phyloP scores from a whole-genome alignment of 2,888 invertebrate species.

The Microplitis manilae region DNA sequence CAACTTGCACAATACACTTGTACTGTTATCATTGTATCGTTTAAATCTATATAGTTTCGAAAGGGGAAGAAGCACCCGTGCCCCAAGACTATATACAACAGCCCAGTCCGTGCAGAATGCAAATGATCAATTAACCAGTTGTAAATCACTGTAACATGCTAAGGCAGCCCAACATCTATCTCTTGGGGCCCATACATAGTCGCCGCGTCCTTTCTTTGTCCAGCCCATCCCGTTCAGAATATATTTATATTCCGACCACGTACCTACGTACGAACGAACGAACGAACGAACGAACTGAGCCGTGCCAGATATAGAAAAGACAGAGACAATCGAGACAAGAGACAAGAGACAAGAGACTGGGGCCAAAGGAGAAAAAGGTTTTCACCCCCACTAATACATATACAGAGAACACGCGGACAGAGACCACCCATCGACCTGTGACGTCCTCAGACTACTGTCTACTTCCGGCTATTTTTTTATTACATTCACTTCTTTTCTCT shows the following conservation, averaged over 20 bases:
- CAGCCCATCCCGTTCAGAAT: conserved; percentile 41
- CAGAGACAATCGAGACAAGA: conserved; percentile 28
- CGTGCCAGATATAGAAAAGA: conserved; percentile 48
- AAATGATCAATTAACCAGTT: conserved; percentile 69
- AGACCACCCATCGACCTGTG: not conserved
- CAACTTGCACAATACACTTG: too few species aligned
- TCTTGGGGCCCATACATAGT: conserved; percentile 39
- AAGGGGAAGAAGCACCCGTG: conserved; percentile 23
- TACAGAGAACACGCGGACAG: too few species aligned
- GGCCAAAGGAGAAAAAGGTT: not conserved
- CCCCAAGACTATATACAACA: not conserved
- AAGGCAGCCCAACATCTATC: conserved; percentile 55
- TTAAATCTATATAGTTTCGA: too few species aligned
- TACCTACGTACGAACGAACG: conserved; percentile 45
- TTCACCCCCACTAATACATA: not conserved
- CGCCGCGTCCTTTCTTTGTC: conserved; percentile 37
- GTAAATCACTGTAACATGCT: conserved; percentile 63
- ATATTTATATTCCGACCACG: conserved; percentile 68
- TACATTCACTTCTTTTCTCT: not conserved
- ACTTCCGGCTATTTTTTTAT: conserved; percentile 24
- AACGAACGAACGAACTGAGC: conserved; percentile 15
- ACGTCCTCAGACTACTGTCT: not conserved
- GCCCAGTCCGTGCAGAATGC: conserved; percentile 56
- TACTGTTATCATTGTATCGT: not conserved
- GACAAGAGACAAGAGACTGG: conserved; percentile 14